Evolutionary conservation across 2,113 vertebrate genomes (phyloP), one percentile per base, ranked within the genome.

Genomic region (Illadopsis cleaveri): DNA sequence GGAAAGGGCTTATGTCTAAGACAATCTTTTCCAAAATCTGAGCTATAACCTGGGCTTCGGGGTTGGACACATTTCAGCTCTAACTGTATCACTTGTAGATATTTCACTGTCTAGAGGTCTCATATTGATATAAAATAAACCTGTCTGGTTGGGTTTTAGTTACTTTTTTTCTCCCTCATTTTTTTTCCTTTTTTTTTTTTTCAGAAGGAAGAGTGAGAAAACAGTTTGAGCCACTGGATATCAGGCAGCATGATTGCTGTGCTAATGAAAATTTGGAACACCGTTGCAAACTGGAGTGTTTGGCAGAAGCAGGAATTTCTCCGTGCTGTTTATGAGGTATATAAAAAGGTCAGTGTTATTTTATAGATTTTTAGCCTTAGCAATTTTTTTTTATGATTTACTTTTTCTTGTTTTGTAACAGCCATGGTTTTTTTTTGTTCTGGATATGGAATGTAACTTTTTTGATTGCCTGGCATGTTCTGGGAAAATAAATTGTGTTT

Each of bases 321-420:
- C 76, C 94, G 31, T 81, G 84, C 76, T 90, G 68, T 93, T 96
- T 95, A 94, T 83, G 72, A 93, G 88, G 44, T 81, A 57, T 94
- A 65, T 93, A 77, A 91, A 95, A 94, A 91, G 68, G 88, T 96
- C 95, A 86, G 57, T 78, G 40, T 90, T 97, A 85, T 86, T 93
- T 96, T 95, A 92, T 71, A 92, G 93, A 80, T 95, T 89, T 95
- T 97, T 82, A 91, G 50, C 53, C 40, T 81, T 88, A 83, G 35
- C 51, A 50, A 25, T 40, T 79, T 37, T 40, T 72, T 94, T 93
- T 70, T 33, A 76, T 72, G 17, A 27, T 91, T 57, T 89, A 48
- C 38, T 70, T 94, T 93, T 92, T 89, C 35, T 95, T 93, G 68
- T 86, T 96, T 93, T 93, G 73, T 51, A 78, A 76, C 35, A 76